These are phyloP conservation scores for Popillia japonica DNA, from an alignment of 1,140 invertebrate species.

Conservation along the genomic window DNA sequence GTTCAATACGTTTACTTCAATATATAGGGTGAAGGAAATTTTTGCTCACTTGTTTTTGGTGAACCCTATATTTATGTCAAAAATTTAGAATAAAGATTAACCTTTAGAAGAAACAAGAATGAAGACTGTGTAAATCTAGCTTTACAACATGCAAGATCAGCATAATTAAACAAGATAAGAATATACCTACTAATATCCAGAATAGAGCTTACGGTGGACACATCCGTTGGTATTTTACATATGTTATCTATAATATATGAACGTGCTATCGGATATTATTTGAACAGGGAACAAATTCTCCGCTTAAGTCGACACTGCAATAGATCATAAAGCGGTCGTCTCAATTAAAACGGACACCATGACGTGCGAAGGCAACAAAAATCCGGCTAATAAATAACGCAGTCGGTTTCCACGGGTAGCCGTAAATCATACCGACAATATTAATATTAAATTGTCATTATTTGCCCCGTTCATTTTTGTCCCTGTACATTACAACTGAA, in stretches of 20 bases:
- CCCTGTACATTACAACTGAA: neutral
- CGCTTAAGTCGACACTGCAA: slow-evolving; percentile 18
- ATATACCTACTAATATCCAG: no score
- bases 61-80: no score
- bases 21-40: no score
- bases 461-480: slow-evolving; percentile 40
- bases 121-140: no score
- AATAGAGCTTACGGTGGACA: neutral
- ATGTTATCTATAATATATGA: slow-evolving; percentile 17
- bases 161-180: neutral
- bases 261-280: slow-evolving; percentile 13
- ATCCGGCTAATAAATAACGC: slow-evolving; percentile 48
- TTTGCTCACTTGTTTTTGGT: no score
- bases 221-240: neutral
- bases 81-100: no score
- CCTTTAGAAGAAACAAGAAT: no score
- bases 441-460: slow-evolving; percentile 54
- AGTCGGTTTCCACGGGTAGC: slow-evolving; percentile 46
- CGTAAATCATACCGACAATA: slow-evolving; percentile 49
- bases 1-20: no score
- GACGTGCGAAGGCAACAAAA: slow-evolving; percentile 45
- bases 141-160: neutral
- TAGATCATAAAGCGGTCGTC: slow-evolving; percentile 42
- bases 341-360: slow-evolving; percentile 49
- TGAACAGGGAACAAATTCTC: slow-evolving; percentile 13